Evolutionary conservation across 2,888 invertebrate genomes (phyloP), one percentile per base, ranked within the genome.

Genomic region (Dolichomitus sp.): DNA sequence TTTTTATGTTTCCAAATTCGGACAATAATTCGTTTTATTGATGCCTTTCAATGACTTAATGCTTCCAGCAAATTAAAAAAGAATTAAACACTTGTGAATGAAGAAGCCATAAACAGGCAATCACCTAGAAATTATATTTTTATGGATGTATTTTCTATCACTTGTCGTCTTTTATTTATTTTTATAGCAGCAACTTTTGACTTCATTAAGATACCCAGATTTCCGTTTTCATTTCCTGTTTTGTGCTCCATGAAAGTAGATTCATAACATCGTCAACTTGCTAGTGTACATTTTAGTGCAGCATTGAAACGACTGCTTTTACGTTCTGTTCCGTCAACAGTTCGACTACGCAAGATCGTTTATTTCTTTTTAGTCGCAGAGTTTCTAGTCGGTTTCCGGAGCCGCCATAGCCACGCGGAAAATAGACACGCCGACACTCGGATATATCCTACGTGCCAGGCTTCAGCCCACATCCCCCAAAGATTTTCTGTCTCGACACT

Each of bases 401-500:
- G 66, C n/a, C 30, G 57, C 76, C 59, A 54, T 68, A n/a, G 14
- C 33, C 30, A 59, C 33, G 74, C 76, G 65, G 66, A 68, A 74
- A 81, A 81, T 75, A 72, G 69, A 63, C 68, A 42, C 59, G 59
- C 52, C 52, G 66, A 40, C 57, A 37, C 40, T 33, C 52, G 37
- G 50, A 73, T 76, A 72, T 66, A 77, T 77, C 45, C 69, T 30
- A 30, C 40, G 66, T 42, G 68, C 40, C 68, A 33, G 74, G 19
- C 48, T 0, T 7, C n/a, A 19, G 0, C 54, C 19, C 50, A n/a
- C 50, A 48, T 45, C 59, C 50, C 52, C 19, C 27, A 27, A n/a
- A 80, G 52, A 80, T 74, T 74, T 63, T 74, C 80, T 52, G 68
- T 75, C 75, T 45, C 63, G 52, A 42, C 45, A 40, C 23, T 23